Conservation (phyloP, 1,140 invertebrate species). For the Drosophila sturtevanti region DNA sequence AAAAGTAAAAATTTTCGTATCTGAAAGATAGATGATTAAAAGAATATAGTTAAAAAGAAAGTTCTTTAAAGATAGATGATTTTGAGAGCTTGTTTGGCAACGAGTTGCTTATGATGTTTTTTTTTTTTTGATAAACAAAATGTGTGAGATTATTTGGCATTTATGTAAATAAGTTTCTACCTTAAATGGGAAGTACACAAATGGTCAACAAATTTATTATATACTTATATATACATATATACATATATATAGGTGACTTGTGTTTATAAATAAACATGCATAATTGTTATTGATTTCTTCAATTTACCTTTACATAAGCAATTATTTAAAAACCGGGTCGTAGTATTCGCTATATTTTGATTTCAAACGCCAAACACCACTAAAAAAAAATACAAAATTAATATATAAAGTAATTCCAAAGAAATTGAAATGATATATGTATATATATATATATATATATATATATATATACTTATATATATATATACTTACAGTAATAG, state of each 20-base stretch:
- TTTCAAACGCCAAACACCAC: constrained; percentile 62
- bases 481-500: constrained; percentile 83
- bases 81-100: not conserved
- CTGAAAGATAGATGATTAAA: not conserved
- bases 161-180: not conserved
- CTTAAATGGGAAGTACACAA: no score
- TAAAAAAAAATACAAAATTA: constrained; percentile 30
- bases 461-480: no score
- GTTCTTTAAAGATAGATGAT: not conserved
- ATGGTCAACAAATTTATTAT: not conserved
- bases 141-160: not conserved
- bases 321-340: constrained; percentile 61
- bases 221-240: constrained; percentile 3
- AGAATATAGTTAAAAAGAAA: not conserved
- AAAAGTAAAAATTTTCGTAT: not conserved
- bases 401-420: not conserved
- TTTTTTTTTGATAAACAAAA: no score
- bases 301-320: not conserved
- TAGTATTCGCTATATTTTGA: constrained; percentile 45
- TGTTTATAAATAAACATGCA: not conserved
- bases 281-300: constrained; percentile 2
- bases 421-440: not conserved
- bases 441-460: no score
- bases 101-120: not conserved
- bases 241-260: not conserved